phyloP scores from a whole-genome alignment of 1,140 invertebrate genomes.

The Pseudachorutes palmiensis region DNA sequence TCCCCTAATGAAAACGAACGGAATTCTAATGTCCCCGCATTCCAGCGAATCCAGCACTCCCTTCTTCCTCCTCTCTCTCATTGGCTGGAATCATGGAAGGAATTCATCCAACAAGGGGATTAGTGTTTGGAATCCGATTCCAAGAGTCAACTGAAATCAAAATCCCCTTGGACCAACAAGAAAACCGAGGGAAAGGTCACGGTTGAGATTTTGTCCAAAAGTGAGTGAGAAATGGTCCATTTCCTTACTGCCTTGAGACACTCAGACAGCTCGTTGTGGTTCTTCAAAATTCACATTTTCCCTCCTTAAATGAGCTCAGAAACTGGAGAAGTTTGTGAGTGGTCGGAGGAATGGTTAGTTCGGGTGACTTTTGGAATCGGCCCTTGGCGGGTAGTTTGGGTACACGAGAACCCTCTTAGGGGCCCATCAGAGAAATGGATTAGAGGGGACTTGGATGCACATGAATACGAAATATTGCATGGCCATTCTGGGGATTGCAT shows the following conservation, averaged over 20 bases:
- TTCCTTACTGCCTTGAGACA: neutral
- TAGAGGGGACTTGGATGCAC: neutral
- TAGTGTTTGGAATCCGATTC: neutral
- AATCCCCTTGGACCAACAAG: neutral
- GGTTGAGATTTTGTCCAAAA: neutral
- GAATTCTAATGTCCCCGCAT: slow-evolving; percentile 3
- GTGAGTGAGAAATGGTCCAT: slow-evolving; percentile 7
- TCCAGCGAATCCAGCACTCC: neutral
- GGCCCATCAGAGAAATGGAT: neutral
- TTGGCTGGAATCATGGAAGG: neutral
- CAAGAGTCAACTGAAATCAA: neutral
- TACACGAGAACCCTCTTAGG: neutral
- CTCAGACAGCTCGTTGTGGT: neutral
- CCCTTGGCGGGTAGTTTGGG: neutral
- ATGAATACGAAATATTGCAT: neutral
- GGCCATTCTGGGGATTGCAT: no score
- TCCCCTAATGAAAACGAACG: neutral
- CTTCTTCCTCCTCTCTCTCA: neutral
- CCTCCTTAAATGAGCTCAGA: neutral
- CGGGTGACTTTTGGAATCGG: neutral
- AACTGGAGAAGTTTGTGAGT: neutral
- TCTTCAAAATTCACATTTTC: slow-evolving; percentile 3
- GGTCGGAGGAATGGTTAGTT: neutral
- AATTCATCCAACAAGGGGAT: slow-evolving; percentile 1
- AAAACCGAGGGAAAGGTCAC: slow-evolving; percentile 2